Evolutionary conservation across 2,888 invertebrate species (phyloP), one percentile per base, ranked within the genome.

Genomic region (Horisme vitalbata): DNA sequence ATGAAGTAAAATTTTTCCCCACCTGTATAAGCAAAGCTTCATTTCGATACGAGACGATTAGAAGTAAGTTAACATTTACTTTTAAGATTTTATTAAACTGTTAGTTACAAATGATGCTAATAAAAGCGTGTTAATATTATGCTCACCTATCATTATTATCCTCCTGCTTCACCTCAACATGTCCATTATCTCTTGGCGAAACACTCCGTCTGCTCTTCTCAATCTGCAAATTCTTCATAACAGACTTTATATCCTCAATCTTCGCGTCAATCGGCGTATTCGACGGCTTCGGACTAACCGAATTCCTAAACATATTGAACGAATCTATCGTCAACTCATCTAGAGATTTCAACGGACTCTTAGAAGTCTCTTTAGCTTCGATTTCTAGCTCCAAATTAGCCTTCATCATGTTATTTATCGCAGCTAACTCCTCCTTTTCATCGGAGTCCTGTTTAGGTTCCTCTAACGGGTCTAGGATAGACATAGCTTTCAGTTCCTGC

Each of bases 401-500:
- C 38, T 72, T 63, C 31, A 81, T 75, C 9, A 84, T 53, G 24
- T 82, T 73, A 27, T 80, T 79, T 15, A 84, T 81, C 0, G 72
- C 79, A 0, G 80, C 55, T 12, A 83, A 48, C 57, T 82, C 78
- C 46, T 83, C 87, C 47, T 81, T 85, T 38, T 80, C 83, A 4
- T 85, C 86, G 0, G 75, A 81, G 34, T 89, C 87, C 15, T 79
- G 81, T 55, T 82, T 87, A 0, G 71, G 62, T 46, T 75, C 79
- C 8, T 45, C 82, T 0, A 70, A 55, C 0, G 83, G 79, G 18
- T 82, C 80, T 44, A 88, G 51, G 26, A 85, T 74, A 0, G 86
- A 79, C 54, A 81, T 83, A 0, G 81, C 68, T 70, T 93, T 93
- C 15, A 93, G 76, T 59, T 94, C 93, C 71, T 95, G 95, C 64